A percentile compares a stretch with the other conserved stretches of the same genome.
Evolutionary conservation across 2,113 vertebrate genomes (phyloP).

Genomic region (Oryzias celebensis): DNA sequence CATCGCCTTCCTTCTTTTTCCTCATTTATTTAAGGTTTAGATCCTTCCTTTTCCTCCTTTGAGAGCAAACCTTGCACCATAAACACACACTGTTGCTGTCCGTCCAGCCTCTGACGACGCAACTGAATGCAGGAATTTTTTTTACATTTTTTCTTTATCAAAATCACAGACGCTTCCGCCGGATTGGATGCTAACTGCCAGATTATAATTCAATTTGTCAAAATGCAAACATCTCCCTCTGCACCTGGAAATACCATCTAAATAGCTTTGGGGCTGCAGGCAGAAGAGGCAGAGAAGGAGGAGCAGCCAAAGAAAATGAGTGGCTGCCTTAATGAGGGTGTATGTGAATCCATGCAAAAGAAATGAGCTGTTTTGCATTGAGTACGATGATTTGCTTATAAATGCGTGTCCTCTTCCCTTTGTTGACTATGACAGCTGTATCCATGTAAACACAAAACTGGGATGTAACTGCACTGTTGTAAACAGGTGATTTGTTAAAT

Average conservation of each 20-base stretch:
- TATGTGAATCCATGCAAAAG: slow-evolving; percentile 32
- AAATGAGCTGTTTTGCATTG: slow-evolving; percentile 38
- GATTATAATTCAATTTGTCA: neutral
- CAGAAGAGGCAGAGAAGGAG: slow-evolving; percentile 23
- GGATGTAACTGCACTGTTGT: slow-evolving; percentile 7
- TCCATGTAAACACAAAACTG: slow-evolving; percentile 22
- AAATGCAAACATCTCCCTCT: slow-evolving; percentile 10
- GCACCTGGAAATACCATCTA: slow-evolving; percentile 19
- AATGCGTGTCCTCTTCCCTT: slow-evolving; percentile 34
- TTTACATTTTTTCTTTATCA: neutral
- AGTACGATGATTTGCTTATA: slow-evolving; percentile 32
- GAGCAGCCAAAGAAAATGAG: slow-evolving; percentile 24
- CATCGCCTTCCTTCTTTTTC: slow-evolving; percentile 18
- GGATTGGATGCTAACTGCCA: neutral
- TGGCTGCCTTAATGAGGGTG: slow-evolving; percentile 41
- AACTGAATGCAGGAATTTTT: no score
- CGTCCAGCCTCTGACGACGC: no score
- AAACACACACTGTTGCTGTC: neutral
- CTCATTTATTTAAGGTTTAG: slow-evolving; percentile 11
- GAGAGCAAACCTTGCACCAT: slow-evolving; percentile 6
- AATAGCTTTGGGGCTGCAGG: slow-evolving; percentile 19
- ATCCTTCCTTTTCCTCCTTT: slow-evolving; percentile 2
- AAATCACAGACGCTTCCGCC: neutral
- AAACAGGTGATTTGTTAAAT: slow-evolving; percentile 27
- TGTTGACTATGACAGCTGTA: slow-evolving; percentile 30